Base-by-base conservation (phyloP, 2,888 invertebrate species). In the Rhamnusium bicolor region DNA sequence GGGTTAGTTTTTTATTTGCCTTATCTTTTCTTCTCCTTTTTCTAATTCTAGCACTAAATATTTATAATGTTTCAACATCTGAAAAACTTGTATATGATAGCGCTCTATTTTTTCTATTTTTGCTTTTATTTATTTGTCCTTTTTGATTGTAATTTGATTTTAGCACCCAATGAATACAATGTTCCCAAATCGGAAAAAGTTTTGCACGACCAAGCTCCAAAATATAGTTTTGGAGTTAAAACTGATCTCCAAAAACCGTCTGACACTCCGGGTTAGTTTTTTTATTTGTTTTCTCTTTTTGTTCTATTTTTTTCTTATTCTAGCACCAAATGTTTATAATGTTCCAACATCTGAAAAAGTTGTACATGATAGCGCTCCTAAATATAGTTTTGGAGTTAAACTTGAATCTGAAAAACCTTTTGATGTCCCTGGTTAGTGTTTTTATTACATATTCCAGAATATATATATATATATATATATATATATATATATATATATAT, bases 201-300 rank as follows among this genome's bases (percentile, higher is more conserved):
- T 32, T 65, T 82, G 62, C 77, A 81, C 47, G 81, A 82, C 79
- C 90, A 89, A 77, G 90, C 92, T 65, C 90, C 92, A 74, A 93
- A 91, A 81, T 94, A 91, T 84, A 92, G 93, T 10, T 92, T 95
- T 86, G 93, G 94, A 62, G 90, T 91, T 73, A 94, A 92, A 87
- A 90, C 91, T 53, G 89, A 90, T 83, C 83, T 87, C 51, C 91
- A 92, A 80, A 92, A 91, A 82, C 87, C 90, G 68, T 92, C 90
- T 78, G 90, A 91, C 66, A 90, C 92, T 16, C 95, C 95, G 81
- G 96, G 84, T 84, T 74, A 74, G 77, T 77, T 70, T 12, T n/a
- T n/a, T n/a, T n/a, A 16, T 51, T 27, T 19, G 19, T 18, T 61
- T 61, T 19, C 46, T 1, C 46, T 3, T 61, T 46, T 19, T 61